Conservation (phyloP, 2,888 invertebrate genomes). For the Drosophila demipolita region DNA sequence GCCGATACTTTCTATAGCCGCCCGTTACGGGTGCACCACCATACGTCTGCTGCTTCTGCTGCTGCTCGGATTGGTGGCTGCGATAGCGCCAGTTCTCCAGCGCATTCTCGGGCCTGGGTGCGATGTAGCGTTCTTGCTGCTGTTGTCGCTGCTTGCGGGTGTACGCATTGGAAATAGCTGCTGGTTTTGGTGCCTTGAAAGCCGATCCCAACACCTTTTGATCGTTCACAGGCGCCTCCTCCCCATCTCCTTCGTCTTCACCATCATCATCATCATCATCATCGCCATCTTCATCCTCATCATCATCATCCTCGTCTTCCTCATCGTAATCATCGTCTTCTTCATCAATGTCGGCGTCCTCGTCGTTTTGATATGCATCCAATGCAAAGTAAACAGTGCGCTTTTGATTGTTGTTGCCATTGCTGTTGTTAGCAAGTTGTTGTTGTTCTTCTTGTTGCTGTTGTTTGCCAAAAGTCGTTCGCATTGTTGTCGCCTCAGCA, state of each 20-base stretch:
- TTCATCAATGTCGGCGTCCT: conserved; percentile 67
- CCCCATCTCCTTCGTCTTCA: conserved; percentile 59
- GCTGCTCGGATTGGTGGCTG: conserved; percentile 70
- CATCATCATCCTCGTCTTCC: conserved; percentile 56
- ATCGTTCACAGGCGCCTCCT: conserved; percentile 32
- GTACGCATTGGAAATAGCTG: conserved; percentile 62
- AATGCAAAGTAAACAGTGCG: conserved; percentile 75
- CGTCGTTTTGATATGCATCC: conserved; percentile 74
- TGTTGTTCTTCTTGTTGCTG: conserved; percentile 51
- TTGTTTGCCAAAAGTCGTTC: conserved; percentile 80
- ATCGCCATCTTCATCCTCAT: conserved; percentile 56
- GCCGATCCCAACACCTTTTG: conserved; percentile 9
- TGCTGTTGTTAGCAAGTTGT: conserved; percentile 34
- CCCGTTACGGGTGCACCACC: conserved; percentile 4
- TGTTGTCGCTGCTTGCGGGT: conserved; percentile 69
- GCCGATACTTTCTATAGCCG: conserved; percentile 71
- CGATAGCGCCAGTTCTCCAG: conserved; percentile 84
- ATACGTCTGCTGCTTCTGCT: conserved; percentile 40
- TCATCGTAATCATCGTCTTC: conserved; percentile 59
- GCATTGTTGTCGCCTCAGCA: conserved; percentile 77
- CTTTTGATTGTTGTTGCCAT: conserved; percentile 48
- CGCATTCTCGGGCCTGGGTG: conserved; percentile 50
- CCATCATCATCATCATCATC: conserved; percentile 44
- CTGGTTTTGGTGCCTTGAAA: conserved; percentile 42
- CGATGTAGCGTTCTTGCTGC: conserved; percentile 57